phyloP scores from a whole-genome alignment of 2,113 vertebrate genomes.

The Colossoma macropomum region DNA sequence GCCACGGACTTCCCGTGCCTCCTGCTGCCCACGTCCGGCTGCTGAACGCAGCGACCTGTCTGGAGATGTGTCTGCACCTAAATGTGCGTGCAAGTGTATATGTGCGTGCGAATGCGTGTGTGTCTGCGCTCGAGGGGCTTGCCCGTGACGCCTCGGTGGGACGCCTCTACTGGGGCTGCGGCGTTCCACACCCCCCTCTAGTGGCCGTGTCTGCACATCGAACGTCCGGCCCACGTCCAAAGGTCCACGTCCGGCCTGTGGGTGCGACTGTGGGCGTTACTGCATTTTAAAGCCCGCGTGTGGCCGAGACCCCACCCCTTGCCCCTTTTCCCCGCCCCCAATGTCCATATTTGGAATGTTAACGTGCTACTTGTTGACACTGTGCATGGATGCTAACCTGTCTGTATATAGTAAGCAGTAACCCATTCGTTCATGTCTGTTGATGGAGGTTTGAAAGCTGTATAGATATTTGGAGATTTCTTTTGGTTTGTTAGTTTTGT shows the following conservation, averaged over 20 bases:
- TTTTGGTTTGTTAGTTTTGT: slow-evolving; percentile 25
- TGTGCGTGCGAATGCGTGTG: background rate
- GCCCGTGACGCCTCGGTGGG: background rate
- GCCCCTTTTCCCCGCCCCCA: slow-evolving; percentile 68
- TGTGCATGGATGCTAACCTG: slow-evolving; percentile 84
- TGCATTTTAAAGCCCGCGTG: slow-evolving; percentile 50
- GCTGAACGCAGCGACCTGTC: slow-evolving; percentile 6
- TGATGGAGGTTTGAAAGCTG: slow-evolving; percentile 73
- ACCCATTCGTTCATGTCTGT: slow-evolving; percentile 71
- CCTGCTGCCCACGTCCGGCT: slow-evolving; percentile 12
- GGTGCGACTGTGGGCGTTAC: slow-evolving; percentile 22
- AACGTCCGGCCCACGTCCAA: background rate
- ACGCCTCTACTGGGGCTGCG: too few species aligned
- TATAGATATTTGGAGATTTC: slow-evolving; percentile 71
- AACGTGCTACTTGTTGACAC: slow-evolving; percentile 82
- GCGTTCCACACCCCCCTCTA: background rate
- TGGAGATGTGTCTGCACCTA: slow-evolving; percentile 27
- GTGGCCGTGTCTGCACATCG: background rate
- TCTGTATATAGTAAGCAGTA: slow-evolving; percentile 82
- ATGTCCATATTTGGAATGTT: slow-evolving; percentile 80
- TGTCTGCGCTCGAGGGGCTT: slow-evolving; percentile 6
- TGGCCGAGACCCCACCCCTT: slow-evolving; percentile 19
- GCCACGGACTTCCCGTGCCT: slow-evolving; percentile 41
- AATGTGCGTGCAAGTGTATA: slow-evolving; percentile 34
- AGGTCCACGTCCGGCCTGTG: background rate